Evolutionary conservation across 2,797 vertebrate species (phyloP).

Genomic region (Alfaro cultratus): DNA sequence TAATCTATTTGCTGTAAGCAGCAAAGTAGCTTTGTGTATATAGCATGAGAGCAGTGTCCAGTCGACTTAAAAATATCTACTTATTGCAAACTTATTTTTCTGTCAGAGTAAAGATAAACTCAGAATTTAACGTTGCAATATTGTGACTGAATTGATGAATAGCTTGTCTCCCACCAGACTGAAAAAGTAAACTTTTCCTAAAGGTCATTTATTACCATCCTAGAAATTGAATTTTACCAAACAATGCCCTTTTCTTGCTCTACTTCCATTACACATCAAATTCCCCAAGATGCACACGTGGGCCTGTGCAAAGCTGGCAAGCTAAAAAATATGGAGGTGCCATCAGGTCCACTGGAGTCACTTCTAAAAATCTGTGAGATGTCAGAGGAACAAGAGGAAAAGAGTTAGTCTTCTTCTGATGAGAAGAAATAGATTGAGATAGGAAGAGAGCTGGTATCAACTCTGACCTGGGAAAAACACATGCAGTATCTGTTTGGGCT

Average conservation of each 20-base stretch:
- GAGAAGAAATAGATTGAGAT: conserved; percentile 22
- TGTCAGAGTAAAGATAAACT: conserved; percentile 32
- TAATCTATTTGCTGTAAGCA: not conserved
- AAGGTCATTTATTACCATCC: conserved; percentile 54
- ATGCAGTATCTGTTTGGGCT: conserved; percentile 23
- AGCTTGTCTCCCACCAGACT: conserved; percentile 29
- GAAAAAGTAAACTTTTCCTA: conserved; percentile 44
- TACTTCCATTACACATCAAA: conserved; percentile 23
- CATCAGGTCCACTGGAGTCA: conserved; percentile 5
- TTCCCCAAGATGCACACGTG: conserved; percentile 3
- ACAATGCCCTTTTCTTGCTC: conserved; percentile 39
- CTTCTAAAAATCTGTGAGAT: conserved; percentile 20
- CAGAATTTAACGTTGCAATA: conserved; percentile 29
- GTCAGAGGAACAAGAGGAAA: conserved; percentile 3
- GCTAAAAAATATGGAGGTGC: conserved; percentile 13
- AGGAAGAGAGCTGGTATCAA: conserved; percentile 23
- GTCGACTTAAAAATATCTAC: conserved; percentile 16
- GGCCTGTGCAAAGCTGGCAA: not conserved
- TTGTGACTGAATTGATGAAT: conserved; percentile 44
- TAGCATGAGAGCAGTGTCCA: not conserved
- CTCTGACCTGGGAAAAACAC: conserved; percentile 21
- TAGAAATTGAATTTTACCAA: conserved; percentile 48
- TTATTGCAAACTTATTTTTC: conserved; percentile 42
- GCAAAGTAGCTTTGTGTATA: not conserved
- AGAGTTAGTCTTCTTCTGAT: conserved; percentile 19